Evolutionary conservation across 1,140 invertebrate genomes (phyloP), one percentile per base, ranked within the genome.

Genomic region (Drosophila subobscura): DNA sequence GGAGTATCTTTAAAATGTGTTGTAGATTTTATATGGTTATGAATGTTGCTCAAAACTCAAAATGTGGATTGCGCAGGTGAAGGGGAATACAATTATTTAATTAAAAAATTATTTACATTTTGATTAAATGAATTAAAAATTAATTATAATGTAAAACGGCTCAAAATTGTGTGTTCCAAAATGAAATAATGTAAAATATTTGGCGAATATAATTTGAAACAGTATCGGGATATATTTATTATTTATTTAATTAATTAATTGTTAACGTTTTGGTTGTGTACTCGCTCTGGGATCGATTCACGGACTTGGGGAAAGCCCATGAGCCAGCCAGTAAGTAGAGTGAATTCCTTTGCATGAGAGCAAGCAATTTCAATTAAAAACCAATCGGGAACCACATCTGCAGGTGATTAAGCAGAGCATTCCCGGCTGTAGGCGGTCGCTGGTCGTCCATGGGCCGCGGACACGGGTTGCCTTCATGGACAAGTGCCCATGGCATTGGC

Each of bases 401-500:
- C 77, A 80, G 77, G 53, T 80, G 70, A 80, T 76, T 80, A 72
- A 44, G 23, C 20, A n/a, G 42, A 50, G 55, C 57, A 53, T 73
- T 57, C 23, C 16, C n/a, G 20, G 4, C 56, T 45, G 58, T 63
- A n/a, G 20, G 14, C 46, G 46, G 12, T 41, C 7, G 42, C 57
- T 42, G 46, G 8, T 41, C 10, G 42, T 61, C 51, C 41, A 68
- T 60, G 51, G 37, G 27, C 14, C 20, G 41, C 63, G 23, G 66
- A 42, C 33, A 12, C 44, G 49, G 29, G 75, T 20, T 70, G 51
- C 58, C 58, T 76, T 76, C 73, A 76, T 77, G 49, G 66, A 14
- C 73, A 77, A 77, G 73, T 77, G 72, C 72, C 54, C 57, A 59
- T 70, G 77, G 58, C 54, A 58, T 76, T 77, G 73, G 65, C 52